Conservation (phyloP, 1,140 invertebrate genomes). For the Oryctes rhinoceros region DNA sequence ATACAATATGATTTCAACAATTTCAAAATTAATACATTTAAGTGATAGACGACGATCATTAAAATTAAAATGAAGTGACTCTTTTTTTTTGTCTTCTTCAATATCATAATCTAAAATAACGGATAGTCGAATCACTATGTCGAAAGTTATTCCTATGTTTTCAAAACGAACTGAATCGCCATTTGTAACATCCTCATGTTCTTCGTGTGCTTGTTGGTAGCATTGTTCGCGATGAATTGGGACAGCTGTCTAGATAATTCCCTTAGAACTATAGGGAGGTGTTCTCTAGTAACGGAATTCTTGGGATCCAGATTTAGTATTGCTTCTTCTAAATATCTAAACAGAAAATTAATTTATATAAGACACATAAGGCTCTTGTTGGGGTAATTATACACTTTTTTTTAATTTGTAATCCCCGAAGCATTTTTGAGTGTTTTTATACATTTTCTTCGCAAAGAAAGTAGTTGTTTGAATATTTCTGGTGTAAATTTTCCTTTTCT, state of each 20-base stretch:
- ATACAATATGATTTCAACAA: constrained; percentile 25
- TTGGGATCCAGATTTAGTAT: constrained; percentile 81
- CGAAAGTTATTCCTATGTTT: constrained; percentile 55
- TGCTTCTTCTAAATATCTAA: constrained; percentile 88
- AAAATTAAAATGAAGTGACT: constrained; percentile 37
- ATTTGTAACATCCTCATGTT: constrained; percentile 82
- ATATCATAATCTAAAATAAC: constrained; percentile 35
- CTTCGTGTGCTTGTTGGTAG: constrained; percentile 72
- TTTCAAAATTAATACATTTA: constrained; percentile 21
- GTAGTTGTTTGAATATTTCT: too few species aligned
- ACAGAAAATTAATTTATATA: neutral
- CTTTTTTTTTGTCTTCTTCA: neutral
- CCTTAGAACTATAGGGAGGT: constrained; percentile 80
- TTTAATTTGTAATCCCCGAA: too few species aligned
- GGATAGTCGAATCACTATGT: constrained; percentile 32
- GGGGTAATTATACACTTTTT: too few species aligned
- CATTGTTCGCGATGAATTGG: constrained; percentile 73
- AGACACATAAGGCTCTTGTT: too few species aligned
- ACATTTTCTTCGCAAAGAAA: too few species aligned
- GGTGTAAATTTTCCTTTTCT: too few species aligned
- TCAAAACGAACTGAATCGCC: constrained; percentile 72
- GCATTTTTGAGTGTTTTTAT: too few species aligned
- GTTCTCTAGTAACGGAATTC: constrained; percentile 81
- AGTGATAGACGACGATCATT: constrained; percentile 36
- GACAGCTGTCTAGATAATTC: constrained; percentile 79